phyloP scores from a whole-genome alignment of 1,140 invertebrate genomes.

The Atta cephalotes region DNA sequence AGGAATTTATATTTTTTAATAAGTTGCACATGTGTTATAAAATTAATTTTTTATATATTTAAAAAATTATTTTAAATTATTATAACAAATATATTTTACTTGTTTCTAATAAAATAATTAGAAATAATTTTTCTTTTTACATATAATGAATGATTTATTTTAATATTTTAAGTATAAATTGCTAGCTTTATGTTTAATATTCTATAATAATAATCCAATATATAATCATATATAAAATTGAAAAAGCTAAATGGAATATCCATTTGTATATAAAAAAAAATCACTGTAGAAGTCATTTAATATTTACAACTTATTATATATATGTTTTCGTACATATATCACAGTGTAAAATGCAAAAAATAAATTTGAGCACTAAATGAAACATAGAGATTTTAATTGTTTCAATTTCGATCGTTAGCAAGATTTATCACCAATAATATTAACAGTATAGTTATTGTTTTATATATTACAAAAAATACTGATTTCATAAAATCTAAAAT shows the following conservation, averaged over 20 bases:
- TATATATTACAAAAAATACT: conserved; percentile 13
- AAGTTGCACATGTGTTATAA: neutral
- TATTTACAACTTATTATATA: neutral
- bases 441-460: neutral
- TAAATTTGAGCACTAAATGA: conserved; percentile 9
- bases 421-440: neutral
- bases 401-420: neutral
- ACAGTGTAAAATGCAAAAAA: neutral
- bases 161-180: conserved; percentile 5
- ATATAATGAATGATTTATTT: conserved; percentile 11
- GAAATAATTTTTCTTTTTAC: neutral
- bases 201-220: neutral
- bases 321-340: neutral
- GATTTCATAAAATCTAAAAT: conserved; percentile 16
- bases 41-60: neutral
- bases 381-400: neutral
- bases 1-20: neutral
- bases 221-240: conserved; percentile 3
- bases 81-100: neutral
- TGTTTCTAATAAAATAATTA: neutral
- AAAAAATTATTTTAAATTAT: neutral
- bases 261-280: conserved; percentile 6
- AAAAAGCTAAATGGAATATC: neutral
- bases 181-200: neutral
- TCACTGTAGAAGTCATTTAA: conserved; percentile 4